phyloP scores from a whole-genome alignment of 2,113 vertebrate genomes.

The Halichoeres trimaculatus region DNA sequence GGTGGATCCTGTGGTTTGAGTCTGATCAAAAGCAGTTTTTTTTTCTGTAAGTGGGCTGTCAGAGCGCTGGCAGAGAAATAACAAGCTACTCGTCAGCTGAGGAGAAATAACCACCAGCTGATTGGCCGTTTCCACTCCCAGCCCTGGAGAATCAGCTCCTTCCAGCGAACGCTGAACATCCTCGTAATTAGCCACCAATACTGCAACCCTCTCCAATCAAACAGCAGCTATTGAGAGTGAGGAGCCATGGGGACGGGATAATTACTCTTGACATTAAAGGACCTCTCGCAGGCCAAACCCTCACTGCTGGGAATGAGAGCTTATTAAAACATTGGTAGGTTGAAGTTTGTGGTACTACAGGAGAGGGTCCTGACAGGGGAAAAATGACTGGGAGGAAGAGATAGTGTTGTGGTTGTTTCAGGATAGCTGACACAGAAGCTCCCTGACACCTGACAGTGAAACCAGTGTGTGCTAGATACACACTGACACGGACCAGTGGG shows the following conservation, averaged over 20 bases:
- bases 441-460: slow-evolving; percentile 54
- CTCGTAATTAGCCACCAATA: slow-evolving; percentile 61
- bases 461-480: slow-evolving; percentile 29
- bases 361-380: slow-evolving; percentile 16
- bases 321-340: slow-evolving; percentile 54
- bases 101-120: slow-evolving; percentile 40
- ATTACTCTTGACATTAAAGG: slow-evolving; percentile 65
- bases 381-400: neutral
- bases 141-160: slow-evolving; percentile 45
- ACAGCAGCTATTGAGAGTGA: slow-evolving; percentile 56
- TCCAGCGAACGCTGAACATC: slow-evolving; percentile 36
- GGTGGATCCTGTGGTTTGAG: slow-evolving; percentile 24
- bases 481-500: slow-evolving; percentile 51
- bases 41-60: slow-evolving; percentile 35
- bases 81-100: slow-evolving; percentile 39
- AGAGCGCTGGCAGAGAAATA: slow-evolving; percentile 44
- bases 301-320: slow-evolving; percentile 45
- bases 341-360: slow-evolving; percentile 25
- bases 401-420: slow-evolving; percentile 8
- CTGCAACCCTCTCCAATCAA: slow-evolving; percentile 56
- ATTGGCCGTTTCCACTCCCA: slow-evolving; percentile 30
- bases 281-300: slow-evolving; percentile 42
- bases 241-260: slow-evolving; percentile 52
- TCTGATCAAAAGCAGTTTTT: slow-evolving; percentile 55
- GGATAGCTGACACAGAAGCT: slow-evolving; percentile 27